phyloP scores from a whole-genome alignment of 2,113 vertebrate species.

The Aptenodytes forsteri region DNA sequence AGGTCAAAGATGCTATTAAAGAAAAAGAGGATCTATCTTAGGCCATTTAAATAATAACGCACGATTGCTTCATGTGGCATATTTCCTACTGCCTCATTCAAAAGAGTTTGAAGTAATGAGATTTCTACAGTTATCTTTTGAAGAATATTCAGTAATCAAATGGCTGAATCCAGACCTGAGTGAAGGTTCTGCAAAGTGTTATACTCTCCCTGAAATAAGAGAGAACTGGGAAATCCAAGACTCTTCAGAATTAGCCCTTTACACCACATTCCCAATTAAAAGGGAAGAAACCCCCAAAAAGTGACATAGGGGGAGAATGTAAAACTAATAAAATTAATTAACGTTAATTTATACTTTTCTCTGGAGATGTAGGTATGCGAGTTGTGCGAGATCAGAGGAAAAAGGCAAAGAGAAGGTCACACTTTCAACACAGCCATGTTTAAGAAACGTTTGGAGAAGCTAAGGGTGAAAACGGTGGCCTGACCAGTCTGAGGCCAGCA shows the following conservation, averaged over 20 bases:
- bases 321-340: not conserved
- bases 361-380: not conserved
- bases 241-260: not conserved
- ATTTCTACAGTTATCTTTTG: not conserved
- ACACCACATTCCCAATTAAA: not conserved
- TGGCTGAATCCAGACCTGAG: not conserved
- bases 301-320: not conserved
- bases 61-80: not conserved
- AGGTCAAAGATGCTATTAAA: constrained; percentile 17
- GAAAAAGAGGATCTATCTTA: not conserved
- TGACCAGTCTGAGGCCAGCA: not conserved
- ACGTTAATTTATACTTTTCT: not conserved
- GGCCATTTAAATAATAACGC: constrained; percentile 16
- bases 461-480: not conserved
- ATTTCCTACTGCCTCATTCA: not conserved
- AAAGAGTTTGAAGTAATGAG: not conserved
- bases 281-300: not conserved
- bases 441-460: not conserved
- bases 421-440: not conserved
- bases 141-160: not conserved
- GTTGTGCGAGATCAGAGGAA: not conserved
- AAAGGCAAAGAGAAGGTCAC: not conserved
- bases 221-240: not conserved
- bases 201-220: not conserved
- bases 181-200: not conserved